Evolutionary conservation across 2,113 vertebrate genomes (phyloP), one percentile per base, ranked within the genome.

Genomic region (Agapornis roseicollis): DNA sequence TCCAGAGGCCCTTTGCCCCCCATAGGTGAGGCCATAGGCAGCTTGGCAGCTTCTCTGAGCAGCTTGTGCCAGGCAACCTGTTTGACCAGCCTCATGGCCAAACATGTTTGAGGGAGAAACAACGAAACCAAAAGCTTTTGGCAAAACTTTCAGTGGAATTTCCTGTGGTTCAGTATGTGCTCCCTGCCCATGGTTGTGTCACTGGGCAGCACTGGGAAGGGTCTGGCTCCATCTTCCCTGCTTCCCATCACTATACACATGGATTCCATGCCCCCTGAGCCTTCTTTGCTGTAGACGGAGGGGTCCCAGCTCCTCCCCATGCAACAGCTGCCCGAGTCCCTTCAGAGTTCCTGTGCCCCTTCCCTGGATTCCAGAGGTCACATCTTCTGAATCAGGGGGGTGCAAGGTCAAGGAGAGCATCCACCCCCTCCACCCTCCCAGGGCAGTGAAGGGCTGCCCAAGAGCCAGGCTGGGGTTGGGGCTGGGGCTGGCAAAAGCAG

Each of bases 161-260:
- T 22, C n/a, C 60, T 1, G 2, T 39, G 44, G 11, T 44, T 11
- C 11, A 14, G 2, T 47, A 65, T 47, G 76, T n/a, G 49, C 22
- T 29, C 28, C 3, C 12, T 29, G 47, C 60, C 28, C 49, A 35
- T 29, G 42, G 7, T 39, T 29, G 25, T 60, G 46, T 27, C 58
- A 14, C 29, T 23, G 31, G 35, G 18, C 22, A 55, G 7, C 41
- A 3, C 22, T 31, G 68, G 58, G 42, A 44, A 52, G 23, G 61
- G 28, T n/a, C 25, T 3, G 27, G 25, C 55, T 66, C 33, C 10
- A 3, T 64, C 28, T 58, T 56, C 39, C 33, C 12, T 28, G 53
- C n/a, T 31, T 47, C 29, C 65, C 39, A 3, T 8, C 7, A 14
- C 1, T 5, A 0, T 0, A 4, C 31, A 41, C 28, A 2, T 0